Conservation (phyloP, 2,797 vertebrate species). For the Enteromius radiatus region DNA sequence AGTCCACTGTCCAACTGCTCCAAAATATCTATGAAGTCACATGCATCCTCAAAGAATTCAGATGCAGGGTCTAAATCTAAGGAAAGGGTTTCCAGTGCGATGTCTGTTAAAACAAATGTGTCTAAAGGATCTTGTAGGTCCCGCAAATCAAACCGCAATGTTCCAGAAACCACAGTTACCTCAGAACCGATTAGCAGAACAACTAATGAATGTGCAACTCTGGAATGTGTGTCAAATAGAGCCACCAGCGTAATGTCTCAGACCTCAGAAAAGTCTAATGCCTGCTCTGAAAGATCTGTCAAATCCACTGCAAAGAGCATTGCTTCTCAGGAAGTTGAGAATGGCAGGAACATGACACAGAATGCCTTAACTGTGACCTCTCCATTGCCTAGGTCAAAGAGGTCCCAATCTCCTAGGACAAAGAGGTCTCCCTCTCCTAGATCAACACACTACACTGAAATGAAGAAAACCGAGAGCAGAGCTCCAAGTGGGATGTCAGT, state of each 20-base stretch:
- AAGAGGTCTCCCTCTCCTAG: conserved; percentile 29
- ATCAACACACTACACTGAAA: conserved; percentile 30
- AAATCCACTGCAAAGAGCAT: background rate
- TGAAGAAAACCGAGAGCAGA: conserved; percentile 26
- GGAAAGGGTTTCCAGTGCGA: conserved; percentile 41
- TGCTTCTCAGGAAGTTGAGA: conserved; percentile 20
- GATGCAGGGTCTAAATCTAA: background rate
- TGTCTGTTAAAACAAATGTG: conserved; percentile 46
- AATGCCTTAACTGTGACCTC: conserved; percentile 44
- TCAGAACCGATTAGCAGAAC: conserved; percentile 23
- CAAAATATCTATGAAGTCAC: conserved; percentile 43
- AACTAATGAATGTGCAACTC: background rate
- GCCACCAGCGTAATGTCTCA: conserved; percentile 41
- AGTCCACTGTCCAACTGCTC: conserved; percentile 40
- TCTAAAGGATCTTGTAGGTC: conserved; percentile 47
- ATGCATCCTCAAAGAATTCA: conserved; percentile 19
- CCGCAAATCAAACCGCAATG: conserved; percentile 57
- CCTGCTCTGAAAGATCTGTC: conserved; percentile 27
- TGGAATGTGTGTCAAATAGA: conserved; percentile 33
- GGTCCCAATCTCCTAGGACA: conserved; percentile 34
- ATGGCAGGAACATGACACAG: conserved; percentile 13
- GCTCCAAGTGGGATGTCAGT: conserved; percentile 45
- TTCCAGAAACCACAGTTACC: conserved; percentile 58
- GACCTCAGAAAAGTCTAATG: conserved; percentile 48
- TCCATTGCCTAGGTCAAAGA: conserved; percentile 30